These are phyloP conservation scores for Rhipidura dahli DNA, from an alignment of 2,113 vertebrate genomes.

Conservation along the genomic window DNA sequence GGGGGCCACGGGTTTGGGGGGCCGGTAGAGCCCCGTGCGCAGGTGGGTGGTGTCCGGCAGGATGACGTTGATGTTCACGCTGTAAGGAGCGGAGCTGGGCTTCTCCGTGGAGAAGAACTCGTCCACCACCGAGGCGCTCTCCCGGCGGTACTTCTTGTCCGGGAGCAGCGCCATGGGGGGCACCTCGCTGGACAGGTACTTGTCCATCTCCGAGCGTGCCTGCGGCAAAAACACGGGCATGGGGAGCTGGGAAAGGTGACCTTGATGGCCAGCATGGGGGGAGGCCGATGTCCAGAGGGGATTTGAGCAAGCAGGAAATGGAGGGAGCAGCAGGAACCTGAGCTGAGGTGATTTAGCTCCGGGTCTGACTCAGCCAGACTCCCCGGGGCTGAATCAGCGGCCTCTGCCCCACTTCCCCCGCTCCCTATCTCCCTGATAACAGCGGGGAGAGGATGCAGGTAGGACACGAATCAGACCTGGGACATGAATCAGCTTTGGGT, in stretches of 20 bases:
- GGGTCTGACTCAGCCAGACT: background rate
- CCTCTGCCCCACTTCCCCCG: background rate
- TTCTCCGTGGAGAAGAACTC: constrained; percentile 89
- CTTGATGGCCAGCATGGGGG: background rate
- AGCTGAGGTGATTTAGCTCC: background rate
- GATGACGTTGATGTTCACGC: constrained; percentile 91
- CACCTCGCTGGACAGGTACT: constrained; percentile 76
- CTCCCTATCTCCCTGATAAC: background rate
- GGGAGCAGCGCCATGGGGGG: constrained; percentile 13
- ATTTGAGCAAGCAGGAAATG: background rate
- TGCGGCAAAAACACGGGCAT: background rate
- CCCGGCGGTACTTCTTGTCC: constrained; percentile 86
- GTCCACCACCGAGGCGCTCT: constrained; percentile 88
- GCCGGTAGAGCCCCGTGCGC: constrained; percentile 85
- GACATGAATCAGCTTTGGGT: background rate
- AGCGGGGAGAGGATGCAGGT: background rate
- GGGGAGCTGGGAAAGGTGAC: background rate
- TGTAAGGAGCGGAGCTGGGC: constrained; percentile 75
- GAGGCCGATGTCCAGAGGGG: fast-evolving
- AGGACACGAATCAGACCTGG: background rate
- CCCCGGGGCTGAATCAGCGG: background rate
- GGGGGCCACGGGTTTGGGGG: constrained; percentile 13
- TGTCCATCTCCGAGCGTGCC: constrained; percentile 84
- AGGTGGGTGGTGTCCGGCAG: constrained; percentile 86
- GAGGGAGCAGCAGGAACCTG: background rate